Evolutionary conservation across 2,888 invertebrate genomes (phyloP).

Genomic region (Drosophila melanocephala): DNA sequence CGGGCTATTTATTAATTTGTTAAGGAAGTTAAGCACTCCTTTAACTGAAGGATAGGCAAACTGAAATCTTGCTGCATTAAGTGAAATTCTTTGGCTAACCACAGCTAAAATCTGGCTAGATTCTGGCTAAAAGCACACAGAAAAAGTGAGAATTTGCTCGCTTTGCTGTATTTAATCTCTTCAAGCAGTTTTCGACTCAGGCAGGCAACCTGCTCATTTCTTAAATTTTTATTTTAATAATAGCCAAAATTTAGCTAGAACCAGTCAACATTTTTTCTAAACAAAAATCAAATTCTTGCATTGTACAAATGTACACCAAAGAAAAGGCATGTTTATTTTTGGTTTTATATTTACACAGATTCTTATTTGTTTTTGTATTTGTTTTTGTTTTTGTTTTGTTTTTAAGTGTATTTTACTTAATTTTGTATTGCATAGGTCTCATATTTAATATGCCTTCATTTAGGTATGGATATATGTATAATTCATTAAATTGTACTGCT

Average conservation of each 20-base stretch:
- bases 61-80: background rate
- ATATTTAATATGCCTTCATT: slow-evolving; percentile 61
- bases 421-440: slow-evolving; percentile 46
- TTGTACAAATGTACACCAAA: background rate
- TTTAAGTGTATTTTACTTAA: slow-evolving; percentile 41
- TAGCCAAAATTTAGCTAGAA: background rate
- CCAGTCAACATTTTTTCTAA: background rate
- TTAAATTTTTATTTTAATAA: rapidly evolving
- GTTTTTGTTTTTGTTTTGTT: slow-evolving; percentile 1
- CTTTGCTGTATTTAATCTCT: background rate
- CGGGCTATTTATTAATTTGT: background rate
- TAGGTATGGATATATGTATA: slow-evolving; percentile 51
- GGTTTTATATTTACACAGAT: slow-evolving; percentile 56
- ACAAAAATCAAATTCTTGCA: background rate
- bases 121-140: background rate
- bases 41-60: background rate
- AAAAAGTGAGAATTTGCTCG: background rate
- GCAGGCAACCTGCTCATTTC: background rate
- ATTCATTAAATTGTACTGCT: slow-evolving; percentile 50
- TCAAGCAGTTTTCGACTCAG: background rate
- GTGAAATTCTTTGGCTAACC: background rate
- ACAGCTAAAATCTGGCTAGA: background rate
- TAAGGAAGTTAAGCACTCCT: background rate
- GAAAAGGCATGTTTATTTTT: slow-evolving; percentile 36
- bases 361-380: slow-evolving; percentile 12